phyloP scores from a whole-genome alignment of 1,140 invertebrate genomes.

The Protaetia brevitarsis region DNA sequence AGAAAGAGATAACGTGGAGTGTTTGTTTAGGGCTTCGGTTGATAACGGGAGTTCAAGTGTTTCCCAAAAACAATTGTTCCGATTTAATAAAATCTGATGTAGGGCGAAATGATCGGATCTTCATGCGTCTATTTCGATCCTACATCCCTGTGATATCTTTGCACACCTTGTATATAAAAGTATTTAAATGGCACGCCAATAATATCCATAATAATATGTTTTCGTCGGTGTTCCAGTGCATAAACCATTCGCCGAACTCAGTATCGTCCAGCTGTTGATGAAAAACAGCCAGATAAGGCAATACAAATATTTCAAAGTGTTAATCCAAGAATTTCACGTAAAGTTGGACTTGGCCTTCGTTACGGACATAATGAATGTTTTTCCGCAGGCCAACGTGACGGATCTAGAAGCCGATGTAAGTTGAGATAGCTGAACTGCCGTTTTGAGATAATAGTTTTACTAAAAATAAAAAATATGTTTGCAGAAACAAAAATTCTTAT shows the following conservation, averaged over 20 bases:
- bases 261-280: slow-evolving; percentile 83
- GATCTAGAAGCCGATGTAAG: slow-evolving; percentile 57
- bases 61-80: too few species aligned
- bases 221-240: too few species aligned
- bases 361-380: slow-evolving; percentile 79
- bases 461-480: slow-evolving; percentile 38
- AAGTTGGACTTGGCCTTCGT: slow-evolving; percentile 94
- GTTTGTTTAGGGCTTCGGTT: too few species aligned
- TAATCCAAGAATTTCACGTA: slow-evolving; percentile 95
- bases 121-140: too few species aligned
- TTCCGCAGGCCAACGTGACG: slow-evolving; percentile 59
- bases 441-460: too few species aligned
- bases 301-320: slow-evolving; percentile 91
- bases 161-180: neutral
- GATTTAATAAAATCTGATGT: neutral
- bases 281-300: slow-evolving; percentile 87
- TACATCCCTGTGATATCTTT: too few species aligned
- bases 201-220: too few species aligned
- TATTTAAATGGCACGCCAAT: slow-evolving; percentile 26
- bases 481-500: slow-evolving; percentile 61
- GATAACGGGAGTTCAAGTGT: too few species aligned
- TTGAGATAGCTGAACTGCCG: neutral
- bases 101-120: neutral
- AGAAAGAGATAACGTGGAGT: too few species aligned
- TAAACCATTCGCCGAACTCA: slow-evolving; percentile 93